Evolutionary conservation across 2,888 invertebrate species (phyloP).

Genomic region (Ectemnius cavifrons): DNA sequence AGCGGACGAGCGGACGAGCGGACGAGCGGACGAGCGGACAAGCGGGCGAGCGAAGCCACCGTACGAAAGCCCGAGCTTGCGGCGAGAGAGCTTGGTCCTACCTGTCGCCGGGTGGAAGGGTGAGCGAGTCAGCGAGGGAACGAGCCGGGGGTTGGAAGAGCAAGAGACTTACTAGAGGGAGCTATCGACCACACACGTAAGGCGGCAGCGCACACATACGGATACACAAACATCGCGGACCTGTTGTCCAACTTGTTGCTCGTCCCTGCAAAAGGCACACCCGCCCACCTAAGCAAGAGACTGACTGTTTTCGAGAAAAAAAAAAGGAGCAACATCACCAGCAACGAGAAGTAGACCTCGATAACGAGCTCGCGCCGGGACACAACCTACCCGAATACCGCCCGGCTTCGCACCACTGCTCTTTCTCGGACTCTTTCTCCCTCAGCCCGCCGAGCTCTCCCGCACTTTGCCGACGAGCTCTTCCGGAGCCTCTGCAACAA

Average conservation of each 20-base stretch:
- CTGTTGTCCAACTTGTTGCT: slow-evolving; percentile 78
- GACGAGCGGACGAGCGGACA: slow-evolving; percentile 17
- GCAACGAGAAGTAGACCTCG: slow-evolving; percentile 16
- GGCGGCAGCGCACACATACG: slow-evolving; percentile 62
- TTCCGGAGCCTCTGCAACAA: no score
- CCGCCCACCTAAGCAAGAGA: slow-evolving; percentile 51
- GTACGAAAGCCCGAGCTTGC: slow-evolving; percentile 17
- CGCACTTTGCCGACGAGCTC: no score
- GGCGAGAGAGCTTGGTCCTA: slow-evolving; percentile 4
- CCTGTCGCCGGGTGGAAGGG: background rate
- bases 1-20: slow-evolving; percentile 1
- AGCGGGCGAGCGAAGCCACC: slow-evolving; percentile 2
- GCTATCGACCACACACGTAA: slow-evolving; percentile 69
- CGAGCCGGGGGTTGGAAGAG: slow-evolving; percentile 17
- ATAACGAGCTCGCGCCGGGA: slow-evolving; percentile 3
- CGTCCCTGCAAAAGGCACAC: slow-evolving; percentile 66
- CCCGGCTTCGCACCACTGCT: background rate
- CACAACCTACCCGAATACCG: background rate
- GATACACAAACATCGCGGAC: slow-evolving; percentile 70
- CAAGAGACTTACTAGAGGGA: slow-evolving; percentile 53
- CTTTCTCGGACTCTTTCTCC: background rate
- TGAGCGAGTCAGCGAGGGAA: slow-evolving; percentile 9
- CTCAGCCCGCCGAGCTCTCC: no score
- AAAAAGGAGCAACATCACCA: slow-evolving; percentile 37
- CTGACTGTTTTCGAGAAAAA: slow-evolving; percentile 30